Percentiles rank a stretch among this genome's conserved stretches.
Conservation (phyloP, 92 coral and sea anemone species). For the Phenganax subtilis region DNA sequence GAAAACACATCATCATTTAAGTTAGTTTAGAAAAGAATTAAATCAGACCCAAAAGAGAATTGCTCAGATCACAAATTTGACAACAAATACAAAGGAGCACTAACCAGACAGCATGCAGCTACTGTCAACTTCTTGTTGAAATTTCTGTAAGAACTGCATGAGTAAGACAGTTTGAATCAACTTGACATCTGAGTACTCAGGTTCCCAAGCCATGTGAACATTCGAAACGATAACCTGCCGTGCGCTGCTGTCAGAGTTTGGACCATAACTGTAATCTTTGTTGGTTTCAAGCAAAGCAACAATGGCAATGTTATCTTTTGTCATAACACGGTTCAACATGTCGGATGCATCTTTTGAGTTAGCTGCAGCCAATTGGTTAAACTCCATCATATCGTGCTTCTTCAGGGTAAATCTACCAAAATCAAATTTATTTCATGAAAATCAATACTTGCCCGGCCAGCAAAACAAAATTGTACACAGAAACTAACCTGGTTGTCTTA, state of each 20-base stretch:
- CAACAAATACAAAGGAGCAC: background rate
- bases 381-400: slow-evolving; percentile 90
- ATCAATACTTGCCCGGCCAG: background rate
- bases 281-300: slow-evolving; percentile 90
- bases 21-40: too few species aligned
- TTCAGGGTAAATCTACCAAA: slow-evolving; percentile 67
- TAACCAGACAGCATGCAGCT: slow-evolving; percentile 78
- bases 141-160: slow-evolving; percentile 86
- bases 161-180: slow-evolving; percentile 89
- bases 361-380: slow-evolving; percentile 92
- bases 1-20: background rate
- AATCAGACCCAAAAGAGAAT: too few species aligned
- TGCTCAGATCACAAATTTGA: too few species aligned
- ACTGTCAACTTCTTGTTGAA: slow-evolving; percentile 78
- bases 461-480: background rate
- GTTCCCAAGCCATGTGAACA: slow-evolving; percentile 99
- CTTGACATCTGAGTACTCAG: slow-evolving; percentile 94
- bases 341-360: slow-evolving; percentile 96
- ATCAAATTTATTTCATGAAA: background rate
- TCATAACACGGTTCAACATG: slow-evolving; percentile 98
- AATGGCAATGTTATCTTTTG: slow-evolving; percentile 95
- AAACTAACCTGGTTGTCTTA: slow-evolving; percentile 78
- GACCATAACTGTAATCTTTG: slow-evolving; percentile 53
- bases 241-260: slow-evolving; percentile 49
- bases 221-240: slow-evolving; percentile 91